Evolutionary conservation across 2,888 invertebrate genomes (phyloP), one percentile per base, ranked within the genome.

Genomic region (Leucoptera coffeella): DNA sequence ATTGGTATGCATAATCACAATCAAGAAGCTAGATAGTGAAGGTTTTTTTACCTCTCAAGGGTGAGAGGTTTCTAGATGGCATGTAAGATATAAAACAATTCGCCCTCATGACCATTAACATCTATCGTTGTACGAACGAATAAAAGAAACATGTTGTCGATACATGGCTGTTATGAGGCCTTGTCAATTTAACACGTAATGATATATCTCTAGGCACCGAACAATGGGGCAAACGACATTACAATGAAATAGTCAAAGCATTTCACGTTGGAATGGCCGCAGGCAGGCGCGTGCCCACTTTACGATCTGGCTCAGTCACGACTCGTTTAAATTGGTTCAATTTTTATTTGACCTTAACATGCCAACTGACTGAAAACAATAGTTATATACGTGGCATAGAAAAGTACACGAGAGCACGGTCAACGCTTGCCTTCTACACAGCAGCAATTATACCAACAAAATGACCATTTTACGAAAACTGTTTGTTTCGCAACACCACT

Each of bases 271-370:
- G 42, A 43, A 44, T 36, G 50, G 47, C 54, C 57, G 49, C 50
- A 48, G 50, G 42, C 34, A 48, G 49, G 53, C 67, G 62, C 60
- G 61, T 64, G 65, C 62, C 51, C 60, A 44, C 42, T 38, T 39
- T 46, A 52, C 53, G 47, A 50, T 38, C 47, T 39, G 31, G 44
- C 36, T 43, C 45, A 42, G 64, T 67, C 67, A 69, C 69, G 65
- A 67, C 43, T 47, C 40, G 35, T 30, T n/a, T 40, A 41, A 54
- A 50, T 48, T 50, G 46, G 50, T 52, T 52, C 50, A 40, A 45
- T 54, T 60, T 56, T 58, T 50, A 48, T 40, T 40, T 42, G 55
- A 59, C 57, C 61, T 61, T 50, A 46, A 33, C 38, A 35, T 33
- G 36, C 38, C 37, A 34, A 30, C 29, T 12, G 3, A 10, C 13